These are phyloP conservation scores for Apodemus agrarius DNA, from an alignment of 2,797 vertebrate genomes.

Conservation along the genomic window DNA sequence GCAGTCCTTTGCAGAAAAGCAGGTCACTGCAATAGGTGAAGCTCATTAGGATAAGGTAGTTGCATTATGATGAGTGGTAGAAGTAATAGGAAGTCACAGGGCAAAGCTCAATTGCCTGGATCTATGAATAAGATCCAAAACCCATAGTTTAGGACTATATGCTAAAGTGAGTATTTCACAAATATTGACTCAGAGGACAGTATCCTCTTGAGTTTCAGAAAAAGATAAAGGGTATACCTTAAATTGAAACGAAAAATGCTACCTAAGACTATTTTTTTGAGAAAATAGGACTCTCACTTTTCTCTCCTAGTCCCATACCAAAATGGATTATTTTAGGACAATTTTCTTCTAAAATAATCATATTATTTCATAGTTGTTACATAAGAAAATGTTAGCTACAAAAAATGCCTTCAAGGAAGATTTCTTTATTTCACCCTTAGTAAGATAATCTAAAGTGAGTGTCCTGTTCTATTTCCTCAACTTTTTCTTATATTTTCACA, in stretches of 20 bases:
- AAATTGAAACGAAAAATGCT: background rate
- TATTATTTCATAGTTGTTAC: background rate
- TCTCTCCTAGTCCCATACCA: background rate
- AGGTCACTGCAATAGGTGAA: slow-evolving; percentile 74
- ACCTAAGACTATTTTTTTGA: background rate
- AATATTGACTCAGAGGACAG: background rate
- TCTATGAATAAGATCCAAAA: background rate
- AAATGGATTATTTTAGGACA: background rate
- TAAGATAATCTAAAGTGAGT: background rate
- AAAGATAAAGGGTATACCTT: background rate
- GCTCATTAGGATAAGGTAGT: slow-evolving; percentile 77
- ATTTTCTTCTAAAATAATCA: too few relatives aligned
- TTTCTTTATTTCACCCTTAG: background rate
- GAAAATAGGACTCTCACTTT: background rate
- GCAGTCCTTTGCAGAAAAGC: slow-evolving; percentile 75
- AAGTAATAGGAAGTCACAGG: slow-evolving; percentile 73
- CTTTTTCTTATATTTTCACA: background rate
- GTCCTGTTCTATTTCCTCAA: background rate
- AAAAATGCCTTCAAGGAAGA: background rate
- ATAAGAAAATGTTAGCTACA: background rate
- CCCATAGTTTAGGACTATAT: background rate
- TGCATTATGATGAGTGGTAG: slow-evolving; percentile 66
- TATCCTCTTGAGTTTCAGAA: slow-evolving; percentile 42
- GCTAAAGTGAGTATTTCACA: slow-evolving; percentile 35
- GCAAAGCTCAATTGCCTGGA: slow-evolving; percentile 54